Percentiles rank a stretch among this genome's conserved stretches.
phyloP scores from a whole-genome alignment of 1,140 invertebrate genomes.

The Pseudomyrmex concolor region DNA sequence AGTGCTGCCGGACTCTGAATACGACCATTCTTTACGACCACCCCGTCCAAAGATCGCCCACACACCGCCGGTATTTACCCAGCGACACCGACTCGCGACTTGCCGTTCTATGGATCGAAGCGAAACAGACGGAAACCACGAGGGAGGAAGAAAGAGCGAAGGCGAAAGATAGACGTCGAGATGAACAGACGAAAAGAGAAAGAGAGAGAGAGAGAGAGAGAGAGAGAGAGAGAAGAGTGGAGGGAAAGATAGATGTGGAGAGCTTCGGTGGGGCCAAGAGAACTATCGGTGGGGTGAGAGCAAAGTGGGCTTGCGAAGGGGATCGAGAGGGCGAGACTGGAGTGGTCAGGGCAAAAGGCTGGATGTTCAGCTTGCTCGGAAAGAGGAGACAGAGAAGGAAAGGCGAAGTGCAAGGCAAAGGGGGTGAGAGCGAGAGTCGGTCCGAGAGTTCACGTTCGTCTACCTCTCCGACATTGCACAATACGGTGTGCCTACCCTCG shows the following conservation, averaged over 20 bases:
- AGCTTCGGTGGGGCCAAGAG: constrained; percentile 59
- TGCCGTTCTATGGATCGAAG: constrained; percentile 71
- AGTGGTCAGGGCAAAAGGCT: constrained; percentile 62
- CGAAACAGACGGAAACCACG: constrained; percentile 67
- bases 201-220: constrained; percentile 15
- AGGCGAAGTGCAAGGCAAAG: constrained; percentile 68
- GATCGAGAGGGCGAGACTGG: constrained; percentile 53
- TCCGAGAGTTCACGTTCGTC: constrained; percentile 79
- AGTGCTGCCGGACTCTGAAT: constrained; percentile 76
- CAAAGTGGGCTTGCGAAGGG: constrained; percentile 9
- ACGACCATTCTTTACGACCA: constrained; percentile 80
- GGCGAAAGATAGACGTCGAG: constrained; percentile 48
- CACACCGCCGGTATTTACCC: constrained; percentile 76
- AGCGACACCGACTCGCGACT: constrained; percentile 73
- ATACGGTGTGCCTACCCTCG: constrained; percentile 80
- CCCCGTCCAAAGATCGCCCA: constrained; percentile 78
- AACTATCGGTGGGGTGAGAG: constrained; percentile 58
- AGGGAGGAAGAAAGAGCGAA: constrained; percentile 41
- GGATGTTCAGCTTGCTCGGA: constrained; percentile 52
- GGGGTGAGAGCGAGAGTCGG: constrained; percentile 66
- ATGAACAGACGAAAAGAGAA: constrained; percentile 13
- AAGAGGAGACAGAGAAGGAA: constrained; percentile 69
- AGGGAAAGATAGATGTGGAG: constrained; percentile 23
- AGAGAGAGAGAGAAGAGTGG: not conserved
- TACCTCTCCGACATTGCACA: constrained; percentile 77